These are phyloP conservation scores for Synchiropus splendidus DNA, from an alignment of 2,113 vertebrate genomes.

Conservation along the genomic window DNA sequence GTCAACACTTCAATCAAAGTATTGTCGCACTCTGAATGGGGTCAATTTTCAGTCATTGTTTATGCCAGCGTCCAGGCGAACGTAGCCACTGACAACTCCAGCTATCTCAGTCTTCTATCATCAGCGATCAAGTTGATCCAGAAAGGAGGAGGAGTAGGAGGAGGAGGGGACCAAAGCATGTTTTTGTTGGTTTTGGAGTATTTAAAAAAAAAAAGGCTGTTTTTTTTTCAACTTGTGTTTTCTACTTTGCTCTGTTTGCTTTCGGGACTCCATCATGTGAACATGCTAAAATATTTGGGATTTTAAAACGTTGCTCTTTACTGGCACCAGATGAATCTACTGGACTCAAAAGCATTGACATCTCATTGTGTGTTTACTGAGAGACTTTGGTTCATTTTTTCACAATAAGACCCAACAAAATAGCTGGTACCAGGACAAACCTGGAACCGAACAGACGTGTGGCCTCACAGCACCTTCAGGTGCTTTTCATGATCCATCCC, in stretches of 20 bases:
- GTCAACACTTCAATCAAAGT: too few species aligned
- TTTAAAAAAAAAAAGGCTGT: neutral
- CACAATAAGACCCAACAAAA: too few species aligned
- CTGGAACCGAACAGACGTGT: too few species aligned
- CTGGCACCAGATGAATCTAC: too few species aligned
- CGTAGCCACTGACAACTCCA: too few species aligned
- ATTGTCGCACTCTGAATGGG: too few species aligned
- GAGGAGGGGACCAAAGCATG: slow-evolving; percentile 50
- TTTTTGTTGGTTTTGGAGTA: slow-evolving; percentile 21
- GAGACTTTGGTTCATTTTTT: slow-evolving; percentile 2
- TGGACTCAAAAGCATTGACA: slow-evolving; percentile 12
- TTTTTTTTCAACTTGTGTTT: neutral
- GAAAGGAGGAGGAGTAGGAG: slow-evolving; percentile 1
- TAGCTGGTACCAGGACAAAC: too few species aligned
- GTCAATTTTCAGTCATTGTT: too few species aligned
- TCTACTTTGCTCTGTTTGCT: neutral
- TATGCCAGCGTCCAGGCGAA: too few species aligned
- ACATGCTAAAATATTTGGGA: slow-evolving; percentile 1
- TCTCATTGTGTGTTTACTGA: slow-evolving; percentile 37
- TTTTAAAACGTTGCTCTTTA: too few species aligned
- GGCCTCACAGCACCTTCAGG: too few species aligned
- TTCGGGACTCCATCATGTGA: neutral
- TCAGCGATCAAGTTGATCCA: slow-evolving; percentile 7
- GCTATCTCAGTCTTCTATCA: slow-evolving; percentile 16
- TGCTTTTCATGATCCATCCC: slow-evolving; percentile 22